Evolutionary conservation across 2,113 vertebrate species (phyloP).

Genomic region (Colistium nudipinnis): DNA sequence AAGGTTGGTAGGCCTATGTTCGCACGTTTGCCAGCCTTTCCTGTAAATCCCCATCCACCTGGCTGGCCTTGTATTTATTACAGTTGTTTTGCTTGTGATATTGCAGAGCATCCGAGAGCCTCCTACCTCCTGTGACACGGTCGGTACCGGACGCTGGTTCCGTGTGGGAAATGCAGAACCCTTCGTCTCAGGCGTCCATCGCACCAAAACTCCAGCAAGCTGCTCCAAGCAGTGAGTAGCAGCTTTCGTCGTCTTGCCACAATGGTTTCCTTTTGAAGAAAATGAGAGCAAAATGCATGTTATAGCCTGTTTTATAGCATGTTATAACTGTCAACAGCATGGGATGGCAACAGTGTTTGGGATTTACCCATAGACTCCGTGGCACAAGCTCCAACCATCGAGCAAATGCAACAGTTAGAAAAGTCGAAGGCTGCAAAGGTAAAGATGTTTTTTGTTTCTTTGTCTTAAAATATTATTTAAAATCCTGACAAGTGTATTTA

Average conservation of each 20-base stretch:
- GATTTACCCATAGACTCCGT: constrained; percentile 94
- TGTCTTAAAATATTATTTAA: neutral
- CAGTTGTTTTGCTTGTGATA: neutral
- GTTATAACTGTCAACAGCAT: constrained; percentile 79
- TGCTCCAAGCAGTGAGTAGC: constrained; percentile 73
- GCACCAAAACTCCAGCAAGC: constrained; percentile 76
- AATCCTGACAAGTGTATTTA: neutral
- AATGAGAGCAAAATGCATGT: neutral
- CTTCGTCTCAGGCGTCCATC: constrained; percentile 89
- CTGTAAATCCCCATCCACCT: neutral
- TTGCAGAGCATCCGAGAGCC: constrained; percentile 90
- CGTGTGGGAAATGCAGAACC: constrained; percentile 95
- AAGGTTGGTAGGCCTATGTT: constrained; percentile 88
- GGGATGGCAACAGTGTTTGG: constrained; percentile 98
- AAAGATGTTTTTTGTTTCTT: neutral
- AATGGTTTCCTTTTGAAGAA: neutral
- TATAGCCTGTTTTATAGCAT: neutral
- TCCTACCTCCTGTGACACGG: constrained; percentile 92
- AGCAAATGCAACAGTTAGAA: constrained; percentile 97
- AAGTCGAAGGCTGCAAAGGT: constrained; percentile 92
- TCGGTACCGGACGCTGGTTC: constrained; percentile 93
- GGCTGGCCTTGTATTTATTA: neutral
- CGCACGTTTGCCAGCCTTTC: neutral
- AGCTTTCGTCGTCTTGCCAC: neutral
- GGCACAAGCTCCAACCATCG: constrained; percentile 89